Percentiles rank a stretch among this genome's conserved stretches.
Evolutionary conservation across 1,140 invertebrate species (phyloP).

Genomic region (Drosophila triauraria): DNA sequence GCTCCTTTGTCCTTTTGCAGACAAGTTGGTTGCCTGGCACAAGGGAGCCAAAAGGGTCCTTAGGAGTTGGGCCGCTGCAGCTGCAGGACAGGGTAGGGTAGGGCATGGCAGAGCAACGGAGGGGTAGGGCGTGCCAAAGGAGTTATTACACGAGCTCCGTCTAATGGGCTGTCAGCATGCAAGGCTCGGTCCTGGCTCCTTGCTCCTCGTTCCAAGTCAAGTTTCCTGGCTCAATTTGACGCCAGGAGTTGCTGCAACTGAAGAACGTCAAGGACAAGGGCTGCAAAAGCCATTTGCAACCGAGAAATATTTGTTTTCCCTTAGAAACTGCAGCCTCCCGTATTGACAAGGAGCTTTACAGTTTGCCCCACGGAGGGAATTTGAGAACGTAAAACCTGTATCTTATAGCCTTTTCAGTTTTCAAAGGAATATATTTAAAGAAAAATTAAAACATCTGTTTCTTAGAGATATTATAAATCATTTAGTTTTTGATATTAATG

Average conservation of each 20-base stretch:
- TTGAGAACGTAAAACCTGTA: not conserved
- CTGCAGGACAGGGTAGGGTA: not conserved
- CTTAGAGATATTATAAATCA: no score
- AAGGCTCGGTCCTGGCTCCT: conserved; percentile 26
- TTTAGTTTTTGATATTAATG: no score
- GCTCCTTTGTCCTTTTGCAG: conserved; percentile 29
- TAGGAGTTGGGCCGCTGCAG: conserved; percentile 3
- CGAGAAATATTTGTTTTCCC: conserved; percentile 6
- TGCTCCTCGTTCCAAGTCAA: not conserved
- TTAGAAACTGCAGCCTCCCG: conserved; percentile 27
- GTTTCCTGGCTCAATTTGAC: conserved; percentile 38
- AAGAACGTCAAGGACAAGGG: conserved; percentile 48
- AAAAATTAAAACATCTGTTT: no score
- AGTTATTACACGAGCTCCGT: conserved; percentile 50
- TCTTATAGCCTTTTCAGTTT: not conserved
- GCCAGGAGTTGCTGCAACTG: conserved; percentile 34
- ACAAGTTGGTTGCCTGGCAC: conserved; percentile 30
- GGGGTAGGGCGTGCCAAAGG: conserved; percentile 13
- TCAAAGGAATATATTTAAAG: no score
- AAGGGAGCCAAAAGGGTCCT: conserved; percentile 12
- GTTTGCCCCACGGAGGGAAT: not conserved
- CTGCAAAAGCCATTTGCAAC: conserved; percentile 22
- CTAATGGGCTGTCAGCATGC: conserved; percentile 75
- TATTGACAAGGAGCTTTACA: not conserved
- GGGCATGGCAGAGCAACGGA: not conserved